These are phyloP conservation scores for Synanceia verrucosa DNA, from an alignment of 2,797 vertebrate genomes.

Conservation along the genomic window DNA sequence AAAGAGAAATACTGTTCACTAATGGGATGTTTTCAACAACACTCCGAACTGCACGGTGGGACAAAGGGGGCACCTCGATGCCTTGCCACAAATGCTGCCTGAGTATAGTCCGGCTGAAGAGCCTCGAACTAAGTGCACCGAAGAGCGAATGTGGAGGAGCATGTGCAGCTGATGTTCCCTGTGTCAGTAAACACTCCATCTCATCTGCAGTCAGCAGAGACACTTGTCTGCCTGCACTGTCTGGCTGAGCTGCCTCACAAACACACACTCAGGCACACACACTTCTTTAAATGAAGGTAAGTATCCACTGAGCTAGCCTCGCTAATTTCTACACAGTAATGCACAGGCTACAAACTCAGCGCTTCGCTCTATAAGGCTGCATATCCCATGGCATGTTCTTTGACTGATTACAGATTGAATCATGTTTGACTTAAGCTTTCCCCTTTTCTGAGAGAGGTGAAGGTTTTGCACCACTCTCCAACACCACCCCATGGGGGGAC, in stretches of 20 bases:
- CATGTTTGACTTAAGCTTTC: constrained; percentile 46
- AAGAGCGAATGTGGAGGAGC: constrained; percentile 58
- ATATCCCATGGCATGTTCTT: constrained; percentile 10
- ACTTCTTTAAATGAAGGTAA: constrained; percentile 58
- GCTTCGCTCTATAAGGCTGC: constrained; percentile 13
- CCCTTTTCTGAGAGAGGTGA: constrained; percentile 32
- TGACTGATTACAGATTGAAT: constrained; percentile 44
- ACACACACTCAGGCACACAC: constrained; percentile 25
- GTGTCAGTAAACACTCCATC: constrained; percentile 83
- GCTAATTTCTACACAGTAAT: constrained; percentile 46
- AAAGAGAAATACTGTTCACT: background rate
- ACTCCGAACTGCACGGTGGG: background rate
- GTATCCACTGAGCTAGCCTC: constrained; percentile 48
- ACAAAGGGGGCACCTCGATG: constrained; percentile 25
- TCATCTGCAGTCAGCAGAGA: constrained; percentile 87
- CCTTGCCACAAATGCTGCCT: constrained; percentile 7
- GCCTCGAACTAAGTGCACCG: constrained; percentile 35
- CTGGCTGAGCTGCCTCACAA: constrained; percentile 71
- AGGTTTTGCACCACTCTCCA: constrained; percentile 27
- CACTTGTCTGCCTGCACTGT: constrained; percentile 83
- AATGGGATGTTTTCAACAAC: background rate
- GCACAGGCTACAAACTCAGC: constrained; percentile 38
- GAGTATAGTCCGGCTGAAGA: constrained; percentile 39
- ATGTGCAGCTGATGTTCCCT: constrained; percentile 73
- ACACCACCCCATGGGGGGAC: background rate